These are phyloP conservation scores for Neuroscelio doddi DNA, from an alignment of 2,888 invertebrate genomes.

Conservation along the genomic window DNA sequence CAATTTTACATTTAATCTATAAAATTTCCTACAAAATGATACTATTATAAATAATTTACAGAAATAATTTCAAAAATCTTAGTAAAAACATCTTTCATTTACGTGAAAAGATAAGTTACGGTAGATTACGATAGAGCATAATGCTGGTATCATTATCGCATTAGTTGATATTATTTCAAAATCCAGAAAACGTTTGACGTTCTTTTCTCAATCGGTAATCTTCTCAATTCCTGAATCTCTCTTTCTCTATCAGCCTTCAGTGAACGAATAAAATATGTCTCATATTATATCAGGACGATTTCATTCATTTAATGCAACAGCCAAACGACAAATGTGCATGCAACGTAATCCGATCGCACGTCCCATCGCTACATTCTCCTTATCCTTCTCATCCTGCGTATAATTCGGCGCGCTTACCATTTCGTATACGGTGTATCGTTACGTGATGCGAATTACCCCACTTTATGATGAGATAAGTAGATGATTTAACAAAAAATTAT, in stretches of 20 bases:
- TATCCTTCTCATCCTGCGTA: slow-evolving; percentile 7
- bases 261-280: background rate
- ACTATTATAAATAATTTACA: too few relatives aligned
- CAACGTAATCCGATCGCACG: slow-evolving; percentile 41
- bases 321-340: slow-evolving; percentile 29
- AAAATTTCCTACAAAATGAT: too few relatives aligned
- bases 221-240: too few relatives aligned
- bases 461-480: slow-evolving; percentile 21
- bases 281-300: slow-evolving; percentile 7
- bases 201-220: too few relatives aligned
- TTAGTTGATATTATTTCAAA: background rate
- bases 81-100: too few relatives aligned
- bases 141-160: slow-evolving; percentile 3
- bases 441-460: slow-evolving; percentile 42
- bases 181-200: too few relatives aligned
- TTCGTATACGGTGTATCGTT: slow-evolving; percentile 40
- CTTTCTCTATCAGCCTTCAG: background rate
- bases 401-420: slow-evolving; percentile 37
- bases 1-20: too few relatives aligned
- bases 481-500: background rate
- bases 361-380: slow-evolving; percentile 37
- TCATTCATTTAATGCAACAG: slow-evolving; percentile 26
- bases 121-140: background rate
- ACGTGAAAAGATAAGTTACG: background rate
- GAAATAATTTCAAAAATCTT: too few relatives aligned